Evolutionary conservation across 1,140 invertebrate species (phyloP).

Genomic region (Whitmania pigra): DNA sequence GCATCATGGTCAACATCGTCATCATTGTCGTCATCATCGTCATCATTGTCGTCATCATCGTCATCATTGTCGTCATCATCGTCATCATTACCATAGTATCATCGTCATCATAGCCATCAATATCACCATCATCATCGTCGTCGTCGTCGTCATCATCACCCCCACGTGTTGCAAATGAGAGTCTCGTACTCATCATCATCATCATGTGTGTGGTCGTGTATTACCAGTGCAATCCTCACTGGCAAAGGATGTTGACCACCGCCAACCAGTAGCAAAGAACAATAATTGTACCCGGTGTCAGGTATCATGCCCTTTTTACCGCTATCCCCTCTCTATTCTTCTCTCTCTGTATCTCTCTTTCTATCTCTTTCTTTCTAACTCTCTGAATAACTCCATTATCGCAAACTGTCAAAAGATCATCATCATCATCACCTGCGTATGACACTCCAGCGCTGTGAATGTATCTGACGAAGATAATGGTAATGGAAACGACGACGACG

Average conservation of each 20-base stretch:
- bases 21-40: too few relatives aligned
- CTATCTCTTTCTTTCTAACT: neutral
- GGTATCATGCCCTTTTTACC: neutral
- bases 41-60: neutral
- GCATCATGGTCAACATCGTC: neutral
- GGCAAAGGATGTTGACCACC: neutral
- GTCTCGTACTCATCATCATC: neutral
- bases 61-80: neutral
- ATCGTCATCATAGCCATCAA: too few relatives aligned
- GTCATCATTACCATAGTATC: too few relatives aligned
- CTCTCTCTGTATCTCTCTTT: too few relatives aligned
- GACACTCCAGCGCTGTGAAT: neutral
- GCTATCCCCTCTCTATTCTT: neutral
- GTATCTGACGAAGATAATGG: neutral
- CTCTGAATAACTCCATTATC: neutral
- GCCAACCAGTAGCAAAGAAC: neutral
- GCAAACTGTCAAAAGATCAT: neutral
- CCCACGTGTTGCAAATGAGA: neutral
- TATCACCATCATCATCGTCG: too few relatives aligned
- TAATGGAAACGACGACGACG: neutral
- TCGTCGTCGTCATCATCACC: neutral
- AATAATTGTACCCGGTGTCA: neutral
- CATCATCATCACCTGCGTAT: neutral
- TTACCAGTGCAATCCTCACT: neutral
- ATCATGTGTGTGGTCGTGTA: neutral